phyloP scores from a whole-genome alignment of 2,888 invertebrate genomes.

The Clunio marinus region DNA sequence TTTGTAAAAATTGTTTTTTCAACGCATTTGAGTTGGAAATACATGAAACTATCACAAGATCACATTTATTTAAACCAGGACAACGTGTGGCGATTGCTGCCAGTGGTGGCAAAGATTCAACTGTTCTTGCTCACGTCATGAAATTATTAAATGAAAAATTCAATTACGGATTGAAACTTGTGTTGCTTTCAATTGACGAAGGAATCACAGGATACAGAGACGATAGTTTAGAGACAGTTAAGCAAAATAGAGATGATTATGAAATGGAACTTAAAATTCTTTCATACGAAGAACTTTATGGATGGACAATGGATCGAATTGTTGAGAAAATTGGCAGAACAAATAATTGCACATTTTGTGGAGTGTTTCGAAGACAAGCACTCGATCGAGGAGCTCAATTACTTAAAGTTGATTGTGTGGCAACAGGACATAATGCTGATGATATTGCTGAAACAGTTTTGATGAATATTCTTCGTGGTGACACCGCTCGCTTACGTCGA shows the following conservation, averaged over 20 bases:
- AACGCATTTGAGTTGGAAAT: slow-evolving; percentile 91
- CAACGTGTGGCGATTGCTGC: slow-evolving; percentile 90
- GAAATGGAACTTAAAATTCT: slow-evolving; percentile 88
- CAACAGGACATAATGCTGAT: slow-evolving; percentile 95
- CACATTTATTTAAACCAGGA: slow-evolving; percentile 74
- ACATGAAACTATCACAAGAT: slow-evolving; percentile 81
- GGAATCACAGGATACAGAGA: slow-evolving; percentile 95
- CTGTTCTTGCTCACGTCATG: slow-evolving; percentile 90
- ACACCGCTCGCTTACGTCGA: slow-evolving; percentile 85
- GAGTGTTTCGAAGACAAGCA: slow-evolving; percentile 93
- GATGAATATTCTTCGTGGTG: slow-evolving; percentile 96
- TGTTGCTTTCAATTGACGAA: slow-evolving; percentile 95
- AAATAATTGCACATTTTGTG: slow-evolving; percentile 96
- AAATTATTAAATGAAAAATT: slow-evolving; percentile 87
- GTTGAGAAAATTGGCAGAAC: slow-evolving; percentile 79
- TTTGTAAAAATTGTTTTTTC: slow-evolving; percentile 94
- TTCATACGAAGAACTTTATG: slow-evolving; percentile 95
- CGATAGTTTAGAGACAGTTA: slow-evolving; percentile 94
- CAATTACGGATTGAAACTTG: slow-evolving; percentile 82
- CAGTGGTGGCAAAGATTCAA: slow-evolving; percentile 94
- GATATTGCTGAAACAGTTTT: slow-evolving; percentile 98
- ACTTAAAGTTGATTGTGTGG: slow-evolving; percentile 85
- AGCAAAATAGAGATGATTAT: slow-evolving; percentile 90
- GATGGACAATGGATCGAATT: slow-evolving; percentile 99
- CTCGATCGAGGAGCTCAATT: slow-evolving; percentile 89